Conservation (phyloP, 2,797 vertebrate species). For the Thamnophis elegans region DNA sequence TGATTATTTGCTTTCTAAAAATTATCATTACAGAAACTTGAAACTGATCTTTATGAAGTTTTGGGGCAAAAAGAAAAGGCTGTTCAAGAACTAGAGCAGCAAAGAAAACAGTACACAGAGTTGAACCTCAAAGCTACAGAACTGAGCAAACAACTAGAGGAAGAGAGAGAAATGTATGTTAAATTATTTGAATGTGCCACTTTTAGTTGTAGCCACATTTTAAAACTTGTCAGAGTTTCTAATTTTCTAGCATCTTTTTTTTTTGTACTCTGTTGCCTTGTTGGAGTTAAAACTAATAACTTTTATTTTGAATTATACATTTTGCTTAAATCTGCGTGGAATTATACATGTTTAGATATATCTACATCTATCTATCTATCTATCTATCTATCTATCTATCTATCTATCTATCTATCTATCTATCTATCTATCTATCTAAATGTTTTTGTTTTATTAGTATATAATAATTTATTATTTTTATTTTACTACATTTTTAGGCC, state of each 20-base stretch:
- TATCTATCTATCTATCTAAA: too few species aligned
- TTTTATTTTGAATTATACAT: neutral
- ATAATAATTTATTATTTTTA: neutral
- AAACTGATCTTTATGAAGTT: slow-evolving; percentile 80
- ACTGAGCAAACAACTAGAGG: slow-evolving; percentile 79
- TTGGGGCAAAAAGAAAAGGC: slow-evolving; percentile 79
- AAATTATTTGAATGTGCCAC: slow-evolving; percentile 9
- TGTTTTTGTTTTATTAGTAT: neutral
- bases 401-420: too few species aligned
- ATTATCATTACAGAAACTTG: slow-evolving; percentile 82
- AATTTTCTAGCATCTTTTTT: neutral
- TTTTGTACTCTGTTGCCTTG: neutral
- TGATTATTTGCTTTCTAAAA: slow-evolving; percentile 23
- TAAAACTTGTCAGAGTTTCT: neutral
- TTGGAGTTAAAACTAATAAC: neutral
- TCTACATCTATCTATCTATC: too few species aligned
- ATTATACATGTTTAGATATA: slow-evolving; percentile 15
- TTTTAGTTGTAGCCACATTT: slow-evolving; percentile 1
- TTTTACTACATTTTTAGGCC: neutral
- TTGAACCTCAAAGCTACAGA: slow-evolving; percentile 80
- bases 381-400: too few species aligned
- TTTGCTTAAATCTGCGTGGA: neutral
- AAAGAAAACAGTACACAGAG: slow-evolving; percentile 79
- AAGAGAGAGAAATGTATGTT: slow-evolving; percentile 84
- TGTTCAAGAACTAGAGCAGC: slow-evolving; percentile 79